Conservation (phyloP, 2,113 vertebrate genomes). For the Phalacrocorax brasilianus region DNA sequence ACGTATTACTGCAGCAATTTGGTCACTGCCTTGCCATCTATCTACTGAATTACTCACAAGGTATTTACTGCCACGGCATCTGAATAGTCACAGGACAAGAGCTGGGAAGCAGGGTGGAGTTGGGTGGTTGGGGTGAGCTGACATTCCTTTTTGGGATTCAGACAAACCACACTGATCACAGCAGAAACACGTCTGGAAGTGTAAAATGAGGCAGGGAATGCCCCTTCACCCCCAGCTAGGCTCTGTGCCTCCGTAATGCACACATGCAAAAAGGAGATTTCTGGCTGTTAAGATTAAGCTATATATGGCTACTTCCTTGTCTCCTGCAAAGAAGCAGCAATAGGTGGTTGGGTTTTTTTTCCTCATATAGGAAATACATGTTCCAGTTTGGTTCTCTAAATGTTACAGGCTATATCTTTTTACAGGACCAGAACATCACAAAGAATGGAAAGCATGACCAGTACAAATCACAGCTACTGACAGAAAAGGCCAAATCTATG, state of each 20-base stretch:
- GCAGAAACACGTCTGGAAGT: background rate
- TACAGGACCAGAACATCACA: background rate
- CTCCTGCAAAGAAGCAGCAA: background rate
- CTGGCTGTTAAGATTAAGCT: background rate
- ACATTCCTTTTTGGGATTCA: background rate
- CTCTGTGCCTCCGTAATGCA: background rate
- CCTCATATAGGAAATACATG: background rate
- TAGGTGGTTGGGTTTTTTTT: background rate
- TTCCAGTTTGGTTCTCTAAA: background rate
- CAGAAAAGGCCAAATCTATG: background rate
- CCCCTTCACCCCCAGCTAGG: accelerated
- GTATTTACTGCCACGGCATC: background rate
- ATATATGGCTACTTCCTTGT: background rate
- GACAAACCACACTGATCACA: background rate
- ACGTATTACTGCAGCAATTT: background rate
- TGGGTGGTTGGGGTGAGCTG: background rate
- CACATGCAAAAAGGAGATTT: background rate
- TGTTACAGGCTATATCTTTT: background rate
- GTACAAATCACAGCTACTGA: background rate
- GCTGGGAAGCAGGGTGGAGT: background rate
- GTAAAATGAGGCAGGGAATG: background rate
- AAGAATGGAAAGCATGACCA: background rate
- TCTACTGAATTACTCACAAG: background rate
- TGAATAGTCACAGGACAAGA: background rate
- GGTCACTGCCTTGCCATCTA: background rate